These are phyloP conservation scores for Drosophila buzzatii DNA, from an alignment of 2,888 invertebrate species.

Conservation along the genomic window DNA sequence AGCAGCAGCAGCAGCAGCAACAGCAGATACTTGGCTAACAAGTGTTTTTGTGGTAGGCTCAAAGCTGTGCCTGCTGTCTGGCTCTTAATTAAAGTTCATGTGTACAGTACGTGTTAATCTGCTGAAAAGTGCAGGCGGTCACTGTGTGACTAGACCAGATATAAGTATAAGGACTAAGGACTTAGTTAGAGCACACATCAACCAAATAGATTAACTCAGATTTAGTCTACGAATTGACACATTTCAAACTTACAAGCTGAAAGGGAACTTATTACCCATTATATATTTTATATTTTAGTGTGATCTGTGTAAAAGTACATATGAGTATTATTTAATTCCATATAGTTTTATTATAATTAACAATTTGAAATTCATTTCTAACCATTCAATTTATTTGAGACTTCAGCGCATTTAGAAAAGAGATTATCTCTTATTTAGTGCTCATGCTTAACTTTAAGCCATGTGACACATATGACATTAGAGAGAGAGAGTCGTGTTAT, in stretches of 20 bases:
- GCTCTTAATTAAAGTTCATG: conserved; percentile 63
- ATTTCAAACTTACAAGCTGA: neutral
- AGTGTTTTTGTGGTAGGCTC: conserved; percentile 55
- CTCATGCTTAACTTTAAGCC: too few relatives aligned
- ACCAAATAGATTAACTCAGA: conserved; percentile 22
- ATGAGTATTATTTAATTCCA: too few relatives aligned
- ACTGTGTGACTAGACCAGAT: conserved; percentile 4
- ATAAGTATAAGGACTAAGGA: conserved; percentile 5
- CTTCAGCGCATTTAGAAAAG: too few relatives aligned
- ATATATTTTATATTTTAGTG: too few relatives aligned
- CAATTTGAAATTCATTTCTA: too few relatives aligned
- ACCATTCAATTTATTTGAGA: too few relatives aligned
- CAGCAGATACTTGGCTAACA: conserved; percentile 46
- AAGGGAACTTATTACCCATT: neutral
- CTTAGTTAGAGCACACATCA: conserved; percentile 11
- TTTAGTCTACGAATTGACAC: neutral
- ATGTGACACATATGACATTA: too few relatives aligned
- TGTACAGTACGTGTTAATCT: conserved; percentile 58
- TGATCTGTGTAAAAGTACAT: too few relatives aligned
- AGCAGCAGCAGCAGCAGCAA: conserved; percentile 20
- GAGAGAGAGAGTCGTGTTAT: too few relatives aligned
- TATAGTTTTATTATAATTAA: too few relatives aligned
- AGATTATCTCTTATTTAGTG: too few relatives aligned
- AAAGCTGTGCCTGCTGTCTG: conserved; percentile 11
- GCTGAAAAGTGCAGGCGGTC: conserved; percentile 19